These are phyloP conservation scores for Hylaeus volcanicus DNA, from an alignment of 1,140 invertebrate genomes.

Conservation along the genomic window DNA sequence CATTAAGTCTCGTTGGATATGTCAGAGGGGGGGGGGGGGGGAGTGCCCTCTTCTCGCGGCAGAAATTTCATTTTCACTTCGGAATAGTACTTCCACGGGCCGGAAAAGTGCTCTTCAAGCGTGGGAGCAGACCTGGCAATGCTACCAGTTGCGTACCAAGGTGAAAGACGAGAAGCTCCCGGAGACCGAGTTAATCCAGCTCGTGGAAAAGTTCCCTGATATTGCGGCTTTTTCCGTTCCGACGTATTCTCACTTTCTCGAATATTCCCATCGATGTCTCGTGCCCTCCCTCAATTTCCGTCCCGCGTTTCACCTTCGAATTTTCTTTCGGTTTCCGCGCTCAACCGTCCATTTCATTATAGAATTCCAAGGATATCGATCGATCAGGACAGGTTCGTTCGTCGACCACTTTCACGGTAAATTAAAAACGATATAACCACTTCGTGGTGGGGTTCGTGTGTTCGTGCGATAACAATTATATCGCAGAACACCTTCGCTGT, in stretches of 20 bases:
- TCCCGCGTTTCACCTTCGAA: neutral
- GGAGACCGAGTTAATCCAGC: slow-evolving; percentile 41
- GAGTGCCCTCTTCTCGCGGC: slow-evolving; percentile 12
- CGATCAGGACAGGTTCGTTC: no score
- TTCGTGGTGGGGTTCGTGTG: no score
- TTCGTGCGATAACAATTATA: no score
- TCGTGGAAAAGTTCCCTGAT: slow-evolving; percentile 27
- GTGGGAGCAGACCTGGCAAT: slow-evolving; percentile 13
- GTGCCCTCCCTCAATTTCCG: neutral
- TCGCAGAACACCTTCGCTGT: no score
- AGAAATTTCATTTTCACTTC: slow-evolving; percentile 59
- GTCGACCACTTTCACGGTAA: no score
- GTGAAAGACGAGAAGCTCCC: slow-evolving; percentile 21
- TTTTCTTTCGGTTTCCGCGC: neutral
- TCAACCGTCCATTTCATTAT: no score
- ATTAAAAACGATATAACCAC: no score
- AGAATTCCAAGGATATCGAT: no score
- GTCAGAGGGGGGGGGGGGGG: neutral
- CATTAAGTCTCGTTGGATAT: slow-evolving; percentile 20
- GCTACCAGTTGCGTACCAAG: slow-evolving; percentile 51
- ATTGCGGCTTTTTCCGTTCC: slow-evolving; percentile 37
- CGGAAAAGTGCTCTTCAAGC: slow-evolving; percentile 50
- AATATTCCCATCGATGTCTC: slow-evolving; percentile 18
- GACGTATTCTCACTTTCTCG: slow-evolving; percentile 30
- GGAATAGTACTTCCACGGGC: slow-evolving; percentile 32